phyloP scores from a whole-genome alignment of 2,797 vertebrate genomes.

The Psittacula echo region DNA sequence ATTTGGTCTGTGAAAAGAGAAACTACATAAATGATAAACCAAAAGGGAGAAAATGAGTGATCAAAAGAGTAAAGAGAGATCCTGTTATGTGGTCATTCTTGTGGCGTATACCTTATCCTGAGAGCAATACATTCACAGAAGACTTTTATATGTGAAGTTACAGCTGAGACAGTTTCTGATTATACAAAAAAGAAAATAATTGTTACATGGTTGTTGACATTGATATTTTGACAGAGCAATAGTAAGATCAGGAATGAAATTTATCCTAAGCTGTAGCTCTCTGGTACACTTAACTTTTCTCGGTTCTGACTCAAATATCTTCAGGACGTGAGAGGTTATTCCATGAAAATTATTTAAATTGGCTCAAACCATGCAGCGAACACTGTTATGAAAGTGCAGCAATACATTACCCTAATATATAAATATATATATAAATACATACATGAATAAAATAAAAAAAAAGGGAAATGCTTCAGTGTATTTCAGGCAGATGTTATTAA shows the following conservation, averaged over 20 bases:
- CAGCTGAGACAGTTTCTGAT: background rate
- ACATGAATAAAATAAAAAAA: background rate
- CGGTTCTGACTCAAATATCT: background rate
- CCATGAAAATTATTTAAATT: background rate
- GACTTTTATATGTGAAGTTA: background rate
- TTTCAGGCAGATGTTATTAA: background rate
- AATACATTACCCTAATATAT: no score
- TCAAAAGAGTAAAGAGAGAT: background rate
- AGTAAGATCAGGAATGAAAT: background rate
- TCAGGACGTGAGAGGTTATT: background rate
- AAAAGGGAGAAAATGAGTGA: background rate
- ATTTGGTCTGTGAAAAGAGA: background rate
- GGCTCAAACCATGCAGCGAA: background rate
- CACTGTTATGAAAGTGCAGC: background rate
- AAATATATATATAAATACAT: no score
- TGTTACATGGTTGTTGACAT: background rate
- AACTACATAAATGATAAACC: background rate
- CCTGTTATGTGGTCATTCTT: background rate
- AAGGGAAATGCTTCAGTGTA: background rate
- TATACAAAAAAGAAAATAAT: background rate
- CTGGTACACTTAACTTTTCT: background rate
- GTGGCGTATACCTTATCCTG: background rate
- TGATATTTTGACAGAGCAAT: background rate
- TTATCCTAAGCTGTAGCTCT: background rate
- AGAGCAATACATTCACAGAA: background rate